Evolutionary conservation across 2,797 vertebrate species (phyloP), one percentile per base, ranked within the genome.

Genomic region (Oreortyx pictus): DNA sequence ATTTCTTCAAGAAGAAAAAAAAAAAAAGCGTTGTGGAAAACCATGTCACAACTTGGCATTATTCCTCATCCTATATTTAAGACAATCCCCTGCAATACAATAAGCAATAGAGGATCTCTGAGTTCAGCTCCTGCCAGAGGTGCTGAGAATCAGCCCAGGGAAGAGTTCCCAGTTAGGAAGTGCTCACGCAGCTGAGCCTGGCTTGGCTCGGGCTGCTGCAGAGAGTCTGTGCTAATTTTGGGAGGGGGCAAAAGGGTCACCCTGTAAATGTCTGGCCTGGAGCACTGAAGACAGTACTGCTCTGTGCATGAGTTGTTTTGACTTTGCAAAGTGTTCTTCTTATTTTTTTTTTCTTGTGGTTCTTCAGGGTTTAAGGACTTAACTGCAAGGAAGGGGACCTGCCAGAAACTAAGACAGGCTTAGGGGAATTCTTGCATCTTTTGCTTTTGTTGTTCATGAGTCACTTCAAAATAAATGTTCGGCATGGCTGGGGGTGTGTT

Each of bases 141-240:
- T 84, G 89, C 80, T 95, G 90, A 96, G 94, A 96, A 92, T 84
- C 35, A 10, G 61, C 85, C 61, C 85, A 79, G 71, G 57, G 76
- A 64, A 76, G 82, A 83, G 71, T 88, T 96, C 92, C 64, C 93
- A 92, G 85, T 91, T 94, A 86, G 85, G 85, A 95, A 88, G 71
- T 16, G 57, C 61, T 93, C 64, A 77, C 67, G 33, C 93, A 95
- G 93, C 92, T 91, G 94, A 96, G 90, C 80, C 87, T 83, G 24
- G 31, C 82, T 91, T 95, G 92, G 89, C 95, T 83, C n/a, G 12
- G 60, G 7, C 49, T 78, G 47, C 64, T 82, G 17, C 67, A 37
- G 70, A 56, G 77, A 93, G 82, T 14, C 73, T 76, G 62, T 79
- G 94, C 91, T 95, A 80, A 95, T 93, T 96, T 93, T 93, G 90